Percentiles rank a stretch among this genome's conserved stretches.
Evolutionary conservation across 2,797 vertebrate genomes (phyloP).

Genomic region (Cichlasoma orientale): DNA sequence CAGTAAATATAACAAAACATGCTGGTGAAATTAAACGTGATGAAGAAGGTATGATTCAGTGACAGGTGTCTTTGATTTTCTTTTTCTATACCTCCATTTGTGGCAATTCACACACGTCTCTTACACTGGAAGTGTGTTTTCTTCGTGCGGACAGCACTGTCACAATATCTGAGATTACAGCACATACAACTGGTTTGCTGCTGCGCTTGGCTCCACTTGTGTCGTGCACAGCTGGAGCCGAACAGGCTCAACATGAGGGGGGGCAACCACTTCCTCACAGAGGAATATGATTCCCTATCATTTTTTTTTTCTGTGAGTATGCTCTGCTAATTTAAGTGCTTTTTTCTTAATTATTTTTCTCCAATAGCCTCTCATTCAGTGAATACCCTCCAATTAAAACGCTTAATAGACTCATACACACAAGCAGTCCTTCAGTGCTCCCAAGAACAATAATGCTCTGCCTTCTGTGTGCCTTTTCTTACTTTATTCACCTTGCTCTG

Average conservation of each 20-base stretch:
- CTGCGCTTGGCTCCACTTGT: not conserved
- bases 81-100: not conserved
- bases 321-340: conserved; percentile 14
- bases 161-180: not conserved
- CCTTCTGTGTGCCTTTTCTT: not conserved
- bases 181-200: not conserved
- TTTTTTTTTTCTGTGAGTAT: not conserved
- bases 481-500: conserved; percentile 59
- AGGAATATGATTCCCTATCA: conserved; percentile 7
- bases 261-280: conserved; percentile 14
- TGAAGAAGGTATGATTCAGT: no score
- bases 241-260: not conserved
- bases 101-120: not conserved
- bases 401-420: not conserved
- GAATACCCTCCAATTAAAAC: conserved; percentile 11
- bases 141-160: not conserved
- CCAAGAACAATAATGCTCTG: not conserved
- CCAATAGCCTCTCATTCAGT: conserved; percentile 17
- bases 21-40: no score
- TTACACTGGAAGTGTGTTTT: not conserved
- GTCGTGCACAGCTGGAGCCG: conserved; percentile 6
- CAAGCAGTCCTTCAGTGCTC: not conserved
- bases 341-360: conserved; percentile 25
- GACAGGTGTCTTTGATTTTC: not conserved
- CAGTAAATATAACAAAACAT: not conserved